Base-by-base conservation (phyloP, 2,113 vertebrate species). In the Oenanthe oenanthe region DNA sequence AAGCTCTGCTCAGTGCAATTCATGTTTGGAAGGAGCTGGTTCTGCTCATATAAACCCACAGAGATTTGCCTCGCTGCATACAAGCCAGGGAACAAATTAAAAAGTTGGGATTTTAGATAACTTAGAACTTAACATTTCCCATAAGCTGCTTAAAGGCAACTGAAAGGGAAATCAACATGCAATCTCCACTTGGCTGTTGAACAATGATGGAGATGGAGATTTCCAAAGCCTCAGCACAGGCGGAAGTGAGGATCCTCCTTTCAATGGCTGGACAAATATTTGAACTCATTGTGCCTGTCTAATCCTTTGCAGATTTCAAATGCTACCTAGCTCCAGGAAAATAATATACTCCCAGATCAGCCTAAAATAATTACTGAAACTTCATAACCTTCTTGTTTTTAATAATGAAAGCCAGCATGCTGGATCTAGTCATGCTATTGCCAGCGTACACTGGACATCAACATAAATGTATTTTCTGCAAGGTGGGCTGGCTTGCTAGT, bases 201-300 rank as follows among this genome's bases (percentile, higher is more conserved):
- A 92, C 80, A 95, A 57, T 89, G 77, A 92, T 22, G 61, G 77
- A n/a, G 58, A 80, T 7, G 82, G 92, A 90, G 73, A 78, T 61
- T 92, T 65, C 84, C 91, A 92, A 82, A 94, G 84, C 73, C 66
- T 29, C 73, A 57, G 34, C 45, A 19, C 20, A n/a, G 87, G 38
- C 14, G 54, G 94, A 97, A 95, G 93, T 79, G 54, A 89, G 62
- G 62, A 66, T 89, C 79, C 77, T 92, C 40, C 80, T 88, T 94
- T 87, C 91, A 92, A 76, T 58, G 74, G 42, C 70, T 95, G 71
- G 93, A 82, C 84, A 95, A 96, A 97, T 97, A 96, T 91, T 96
- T 95, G 93, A 73, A 90, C 76, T 57, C 57, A 36, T 48, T 68
- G 65, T 68, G 85, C 19, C 92, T 65, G 73, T 68, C 85, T 95